Base-by-base conservation (phyloP, 2,113 vertebrate genomes). In the Heterotilapia buettikoferi region DNA sequence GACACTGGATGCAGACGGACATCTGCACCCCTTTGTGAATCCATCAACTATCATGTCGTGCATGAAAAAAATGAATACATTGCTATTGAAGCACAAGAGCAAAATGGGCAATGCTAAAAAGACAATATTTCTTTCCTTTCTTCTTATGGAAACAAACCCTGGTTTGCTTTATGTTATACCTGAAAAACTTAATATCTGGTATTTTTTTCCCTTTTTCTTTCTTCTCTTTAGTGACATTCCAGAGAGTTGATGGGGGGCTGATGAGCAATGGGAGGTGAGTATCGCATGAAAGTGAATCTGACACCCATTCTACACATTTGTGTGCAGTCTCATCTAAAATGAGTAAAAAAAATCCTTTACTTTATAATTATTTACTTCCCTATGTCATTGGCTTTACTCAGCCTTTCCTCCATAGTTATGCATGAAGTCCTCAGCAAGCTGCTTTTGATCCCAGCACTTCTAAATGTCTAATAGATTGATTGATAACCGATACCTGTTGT, bases 241-340 rank as follows among this genome's bases (percentile, higher is more conserved):
- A 99, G 96, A 98, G 98, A 96, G 99, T 98, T 71, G 99, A 99
- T 88, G 98, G 98, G 85, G 99, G 98, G 94, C 95, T 99, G 96
- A 99, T 99, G 98, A 99, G 97, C 97, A 99, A 99, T 86, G 99
- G 99, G 95, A 99, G 98, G 99, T 99, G 97, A 94, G 97, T 93
- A 52, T 84, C 19, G 33, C 29, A 33, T 18, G 12, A 54, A 31
- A 13, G 31, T 57, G 61, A 40, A 81, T 56, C 24, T 78, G 9
- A 47, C 43, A 76, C 24, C 6, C 4, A 47, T 47, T 47, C 68
- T 73, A 29, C 21, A 45, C 21, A 38, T 71, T 47, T 19, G 1
- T 54, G 11, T 66, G 26, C 29, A 78, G 52, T 54, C 29, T 57
- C n/a, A 13, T 11, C 43, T 11, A 68, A 89, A 76, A 61, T 9